Percentiles rank a stretch among this genome's conserved stretches.
These are phyloP conservation scores for Graptemys geographica DNA, from an alignment of 2,797 vertebrate species.

Conservation along the genomic window DNA sequence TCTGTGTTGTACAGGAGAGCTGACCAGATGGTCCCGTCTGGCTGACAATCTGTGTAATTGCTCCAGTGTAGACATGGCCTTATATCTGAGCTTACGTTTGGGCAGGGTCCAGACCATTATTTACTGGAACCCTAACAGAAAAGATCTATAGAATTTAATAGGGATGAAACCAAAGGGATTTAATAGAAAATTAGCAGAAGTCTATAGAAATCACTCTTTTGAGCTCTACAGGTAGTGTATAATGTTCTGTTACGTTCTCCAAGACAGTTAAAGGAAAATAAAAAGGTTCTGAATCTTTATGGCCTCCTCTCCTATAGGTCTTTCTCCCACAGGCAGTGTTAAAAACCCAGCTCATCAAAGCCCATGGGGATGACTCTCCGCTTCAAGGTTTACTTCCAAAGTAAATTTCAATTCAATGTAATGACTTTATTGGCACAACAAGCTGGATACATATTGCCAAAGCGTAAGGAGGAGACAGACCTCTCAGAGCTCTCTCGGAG, in stretches of 20 bases:
- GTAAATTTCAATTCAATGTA: neutral
- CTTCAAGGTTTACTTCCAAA: neutral
- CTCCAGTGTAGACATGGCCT: neutral
- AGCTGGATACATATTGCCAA: fast-evolving
- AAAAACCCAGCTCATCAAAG: neutral
- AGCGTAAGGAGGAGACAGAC: neutral
- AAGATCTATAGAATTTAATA: neutral
- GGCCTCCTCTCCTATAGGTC: neutral
- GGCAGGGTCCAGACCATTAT: neutral
- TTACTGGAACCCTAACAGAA: neutral
- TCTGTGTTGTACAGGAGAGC: neutral
- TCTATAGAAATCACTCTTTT: conserved; percentile 12
- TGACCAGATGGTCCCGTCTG: neutral
- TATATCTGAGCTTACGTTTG: neutral
- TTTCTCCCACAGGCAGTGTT: neutral
- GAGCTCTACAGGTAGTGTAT: neutral
- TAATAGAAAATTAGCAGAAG: conserved; percentile 30
- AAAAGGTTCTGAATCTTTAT: neutral
- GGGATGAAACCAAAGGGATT: neutral
- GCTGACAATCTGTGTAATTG: neutral
- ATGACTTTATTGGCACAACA: neutral
- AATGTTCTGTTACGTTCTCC: neutral
- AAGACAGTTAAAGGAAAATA: neutral
- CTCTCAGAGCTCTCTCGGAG: neutral
- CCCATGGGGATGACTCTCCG: neutral